Base-by-base conservation (phyloP, 1,140 invertebrate species). In the Himalopsyche phryganea region DNA sequence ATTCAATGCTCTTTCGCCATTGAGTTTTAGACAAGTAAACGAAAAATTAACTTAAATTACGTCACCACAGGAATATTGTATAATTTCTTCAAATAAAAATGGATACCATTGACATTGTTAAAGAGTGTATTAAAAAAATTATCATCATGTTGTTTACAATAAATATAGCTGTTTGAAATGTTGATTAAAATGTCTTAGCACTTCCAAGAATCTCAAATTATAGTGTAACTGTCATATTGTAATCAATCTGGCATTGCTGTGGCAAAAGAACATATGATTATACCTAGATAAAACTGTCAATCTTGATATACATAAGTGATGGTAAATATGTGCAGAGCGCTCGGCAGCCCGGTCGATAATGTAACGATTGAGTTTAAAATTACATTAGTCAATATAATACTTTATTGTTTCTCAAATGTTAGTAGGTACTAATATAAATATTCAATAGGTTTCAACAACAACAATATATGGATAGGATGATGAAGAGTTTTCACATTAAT, bases 371-470 rank as follows among this genome's bases (percentile, higher is more conserved):
- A 18, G 36, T 19, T n/a, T 33, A 40, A 36, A 49, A 49, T 59
- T 52, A 49, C 13, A 49, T 53, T 38, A 48, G 40, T 46, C 41
- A 58, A 40, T 53, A 64, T 64, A 64, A 64, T 64, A 60, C 57
- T 64, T 56, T 59, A 48, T 36, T 38, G 33, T 53, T 55, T 52
- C 47, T 52, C 44, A 45, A 58, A 42, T 32, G 45, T 63, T 47
- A 41, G 45, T 53, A 56, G 51, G 15, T 28, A 44, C 54, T 60
- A 64, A 42, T 15, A 60, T 64, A 64, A 60, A 64, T 59, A 63
- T 59, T 52, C 18, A 23, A 51, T 53, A 60, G 44, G 23, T 40
- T 51, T 60, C 45, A 64, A 60, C 52, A 63, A 63, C 57, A 63
- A 62, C 60, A 55, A 62, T 41, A 51, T 53, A 48, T n/a, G n/a